Conservation (phyloP, 2,888 invertebrate genomes). For the Andrena hattorfiana region DNA sequence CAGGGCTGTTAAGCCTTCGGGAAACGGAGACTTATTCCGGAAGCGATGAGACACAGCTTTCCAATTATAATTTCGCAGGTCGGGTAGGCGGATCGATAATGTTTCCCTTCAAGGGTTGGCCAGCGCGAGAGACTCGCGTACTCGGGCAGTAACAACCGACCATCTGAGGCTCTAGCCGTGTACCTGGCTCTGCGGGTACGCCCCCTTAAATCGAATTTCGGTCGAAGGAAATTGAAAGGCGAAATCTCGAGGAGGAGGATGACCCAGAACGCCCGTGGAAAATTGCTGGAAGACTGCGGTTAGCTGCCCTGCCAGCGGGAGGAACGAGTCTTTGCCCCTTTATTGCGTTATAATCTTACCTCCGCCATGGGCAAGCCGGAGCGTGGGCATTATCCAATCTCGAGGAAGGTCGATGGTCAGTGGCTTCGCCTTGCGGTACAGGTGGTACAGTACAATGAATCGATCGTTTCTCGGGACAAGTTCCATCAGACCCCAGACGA, state of each 20-base stretch:
- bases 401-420: conserved; percentile 23
- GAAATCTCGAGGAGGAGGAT: conserved; percentile 55
- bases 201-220: conserved; percentile 57
- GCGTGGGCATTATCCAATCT: conserved; percentile 55
- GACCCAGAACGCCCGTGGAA: conserved; percentile 40
- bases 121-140: not conserved
- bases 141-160: conserved; percentile 6
- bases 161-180: conserved; percentile 1
- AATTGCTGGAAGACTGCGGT: conserved; percentile 50
- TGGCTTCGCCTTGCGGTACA: not conserved
- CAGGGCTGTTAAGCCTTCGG: too few species aligned
- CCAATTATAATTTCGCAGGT: conserved; percentile 6
- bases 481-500: not conserved
- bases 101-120: not conserved
- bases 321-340: conserved; percentile 42
- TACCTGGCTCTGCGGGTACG: conserved; percentile 13
- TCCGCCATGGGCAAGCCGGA: conserved; percentile 22
- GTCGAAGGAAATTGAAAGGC: conserved; percentile 65
- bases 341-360: conserved; percentile 62
- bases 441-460: not conserved
- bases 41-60: not conserved
- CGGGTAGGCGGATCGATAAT: not conserved
- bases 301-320: conserved; percentile 16
- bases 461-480: not conserved
- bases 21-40: not conserved